Percentiles rank a stretch among this genome's conserved stretches.
Evolutionary conservation across 2,797 vertebrate species (phyloP).

Genomic region (Argentina silus): DNA sequence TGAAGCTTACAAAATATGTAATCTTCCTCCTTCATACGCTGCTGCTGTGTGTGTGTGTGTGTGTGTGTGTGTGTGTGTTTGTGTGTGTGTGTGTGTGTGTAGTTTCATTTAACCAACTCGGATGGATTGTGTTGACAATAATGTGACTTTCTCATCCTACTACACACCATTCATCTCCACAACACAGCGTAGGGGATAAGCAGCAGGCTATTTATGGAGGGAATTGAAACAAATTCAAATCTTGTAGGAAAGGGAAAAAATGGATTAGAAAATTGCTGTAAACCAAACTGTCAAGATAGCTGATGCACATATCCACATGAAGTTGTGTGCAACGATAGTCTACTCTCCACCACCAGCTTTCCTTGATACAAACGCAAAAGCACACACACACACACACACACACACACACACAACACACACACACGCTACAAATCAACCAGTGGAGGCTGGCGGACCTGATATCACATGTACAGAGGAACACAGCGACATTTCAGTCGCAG

Average conservation of each 20-base stretch:
- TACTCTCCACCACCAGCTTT: too few species aligned
- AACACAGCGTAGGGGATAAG: neutral
- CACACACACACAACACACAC: neutral
- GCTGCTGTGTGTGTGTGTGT: neutral
- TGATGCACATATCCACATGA: neutral
- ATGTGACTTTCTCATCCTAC: neutral
- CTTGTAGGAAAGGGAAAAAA: too few species aligned
- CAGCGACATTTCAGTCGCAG: neutral
- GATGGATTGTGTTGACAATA: neutral
- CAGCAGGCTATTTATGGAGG: neutral
- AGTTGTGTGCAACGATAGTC: neutral
- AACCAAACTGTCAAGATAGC: neutral
- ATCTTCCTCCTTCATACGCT: neutral
- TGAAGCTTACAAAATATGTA: slow-evolving; percentile 23
- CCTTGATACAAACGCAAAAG: neutral
- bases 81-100: neutral
- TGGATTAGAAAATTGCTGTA: neutral
- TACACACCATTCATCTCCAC: neutral
- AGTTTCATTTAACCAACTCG: neutral
- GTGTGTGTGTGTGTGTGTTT: slow-evolving; percentile 3
- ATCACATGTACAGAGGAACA: neutral
- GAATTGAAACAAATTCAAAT: too few species aligned
- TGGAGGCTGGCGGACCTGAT: neutral
- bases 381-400: neutral
- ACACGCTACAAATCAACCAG: neutral